These are phyloP conservation scores for Hypothenemus hampei DNA, from an alignment of 1,140 invertebrate genomes.

Conservation along the genomic window DNA sequence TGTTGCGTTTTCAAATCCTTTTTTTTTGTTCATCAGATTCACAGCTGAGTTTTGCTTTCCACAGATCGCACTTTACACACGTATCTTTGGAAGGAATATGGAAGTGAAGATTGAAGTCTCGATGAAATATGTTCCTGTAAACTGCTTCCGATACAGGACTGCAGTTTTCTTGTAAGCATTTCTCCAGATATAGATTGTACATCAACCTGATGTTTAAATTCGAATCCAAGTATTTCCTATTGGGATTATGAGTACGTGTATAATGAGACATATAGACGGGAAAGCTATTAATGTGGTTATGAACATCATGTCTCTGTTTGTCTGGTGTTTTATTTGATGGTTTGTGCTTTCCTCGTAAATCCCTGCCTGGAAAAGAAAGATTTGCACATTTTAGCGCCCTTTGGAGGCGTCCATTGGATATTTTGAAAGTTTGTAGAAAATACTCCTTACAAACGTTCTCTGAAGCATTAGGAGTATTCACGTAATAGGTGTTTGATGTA, in stretches of 20 bases:
- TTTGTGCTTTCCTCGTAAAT: background rate
- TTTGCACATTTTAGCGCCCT: background rate
- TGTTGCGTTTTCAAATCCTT: background rate
- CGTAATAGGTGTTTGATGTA: too few species aligned
- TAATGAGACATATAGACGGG: background rate
- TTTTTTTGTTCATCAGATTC: conserved; percentile 1
- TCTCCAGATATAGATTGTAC: conserved; percentile 4
- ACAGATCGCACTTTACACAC: conserved; percentile 11
- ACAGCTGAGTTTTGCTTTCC: background rate
- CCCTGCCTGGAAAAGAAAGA: background rate
- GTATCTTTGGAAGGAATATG: conserved; percentile 2
- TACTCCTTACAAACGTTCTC: background rate
- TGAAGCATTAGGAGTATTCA: too few species aligned
- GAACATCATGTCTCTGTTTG: background rate
- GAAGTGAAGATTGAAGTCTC: conserved; percentile 9
- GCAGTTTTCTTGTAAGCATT: background rate
- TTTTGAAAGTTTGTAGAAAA: background rate
- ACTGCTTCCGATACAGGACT: background rate
- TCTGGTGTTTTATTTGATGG: background rate
- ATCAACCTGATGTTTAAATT: conserved; percentile 7
- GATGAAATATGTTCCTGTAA: conserved; percentile 7
- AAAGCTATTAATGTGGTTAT: background rate
- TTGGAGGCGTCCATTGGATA: background rate
- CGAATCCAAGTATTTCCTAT: conserved; percentile 3
- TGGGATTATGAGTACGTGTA: background rate